A percentile compares a stretch with the other conserved stretches of the same genome.
Conservation (phyloP, 1,140 invertebrate genomes). For the Ceratina calcarata region DNA sequence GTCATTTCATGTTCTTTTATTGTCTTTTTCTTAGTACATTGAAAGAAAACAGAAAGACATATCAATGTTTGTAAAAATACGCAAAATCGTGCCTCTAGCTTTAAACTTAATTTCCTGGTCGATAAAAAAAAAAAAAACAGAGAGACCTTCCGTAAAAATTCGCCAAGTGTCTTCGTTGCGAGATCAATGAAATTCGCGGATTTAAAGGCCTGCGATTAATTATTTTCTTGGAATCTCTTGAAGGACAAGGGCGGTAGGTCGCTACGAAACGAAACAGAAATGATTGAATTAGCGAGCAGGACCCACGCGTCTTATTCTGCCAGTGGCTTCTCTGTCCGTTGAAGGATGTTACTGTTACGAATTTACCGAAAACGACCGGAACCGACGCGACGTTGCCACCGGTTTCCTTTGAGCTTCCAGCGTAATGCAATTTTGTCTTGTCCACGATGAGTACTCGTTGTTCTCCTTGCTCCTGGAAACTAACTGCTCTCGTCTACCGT, state of each 20-base stretch:
- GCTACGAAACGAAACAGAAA: slow-evolving; percentile 4
- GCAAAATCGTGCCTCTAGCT: no score
- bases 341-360: not conserved
- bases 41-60: no score
- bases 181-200: slow-evolving; percentile 15
- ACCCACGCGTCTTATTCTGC: not conserved
- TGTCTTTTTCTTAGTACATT: no score
- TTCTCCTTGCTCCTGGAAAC: not conserved
- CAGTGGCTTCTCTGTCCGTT: not conserved
- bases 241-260: no score
- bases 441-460: not conserved
- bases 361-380: not conserved
- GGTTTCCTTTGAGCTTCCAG: not conserved
- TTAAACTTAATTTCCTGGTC: no score
- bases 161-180: slow-evolving; percentile 17
- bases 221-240: slow-evolving; percentile 21
- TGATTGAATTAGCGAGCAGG: slow-evolving; percentile 44
- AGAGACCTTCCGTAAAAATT: no score
- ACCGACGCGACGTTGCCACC: not conserved
- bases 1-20: not conserved
- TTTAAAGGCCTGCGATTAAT: slow-evolving; percentile 37
- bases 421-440: slow-evolving; percentile 12
- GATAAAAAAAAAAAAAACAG: no score
- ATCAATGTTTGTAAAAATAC: no score
- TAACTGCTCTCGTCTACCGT: not conserved